Percentiles rank a stretch among this genome's conserved stretches.
Conservation (phyloP, 1,140 invertebrate genomes). For the Penaeus chinensis region DNA sequence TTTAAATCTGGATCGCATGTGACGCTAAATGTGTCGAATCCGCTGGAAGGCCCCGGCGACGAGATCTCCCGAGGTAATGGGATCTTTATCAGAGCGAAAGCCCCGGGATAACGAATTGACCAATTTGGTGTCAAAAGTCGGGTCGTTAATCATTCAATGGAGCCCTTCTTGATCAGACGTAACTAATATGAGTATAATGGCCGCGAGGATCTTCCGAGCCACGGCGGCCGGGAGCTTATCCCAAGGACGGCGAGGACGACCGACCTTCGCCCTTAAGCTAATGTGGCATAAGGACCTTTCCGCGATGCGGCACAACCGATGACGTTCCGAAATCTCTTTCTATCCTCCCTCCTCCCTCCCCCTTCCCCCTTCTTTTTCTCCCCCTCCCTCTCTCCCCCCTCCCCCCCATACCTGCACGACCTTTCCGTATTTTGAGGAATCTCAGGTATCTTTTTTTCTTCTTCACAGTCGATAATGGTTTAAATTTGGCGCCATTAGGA, state of each 20-base stretch:
- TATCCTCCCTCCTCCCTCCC: background rate
- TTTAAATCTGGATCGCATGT: no score
- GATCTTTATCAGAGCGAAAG: conserved; percentile 2
- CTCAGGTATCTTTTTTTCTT: conserved; percentile 31
- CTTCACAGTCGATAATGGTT: conserved; percentile 39
- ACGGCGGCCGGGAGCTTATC: conserved; percentile 28
- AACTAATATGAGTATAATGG: conserved; percentile 56
- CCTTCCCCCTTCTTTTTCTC: background rate
- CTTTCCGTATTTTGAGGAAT: conserved; percentile 45
- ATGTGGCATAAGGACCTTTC: no score
- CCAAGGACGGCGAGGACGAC: background rate
- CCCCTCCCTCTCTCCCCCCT: background rate
- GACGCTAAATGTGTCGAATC: no score
- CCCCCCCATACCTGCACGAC: background rate
- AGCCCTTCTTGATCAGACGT: conserved; percentile 53
- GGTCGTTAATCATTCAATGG: conserved; percentile 45
- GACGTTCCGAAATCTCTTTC: no score
- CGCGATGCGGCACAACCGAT: background rate
- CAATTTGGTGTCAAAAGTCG: conserved; percentile 45
- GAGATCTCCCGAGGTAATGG: no score
- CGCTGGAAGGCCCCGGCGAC: no score
- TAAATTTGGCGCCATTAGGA: conserved; percentile 46
- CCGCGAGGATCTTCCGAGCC: conserved; percentile 24
- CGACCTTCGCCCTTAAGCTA: background rate
- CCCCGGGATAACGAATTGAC: conserved; percentile 18